Percentiles rank a stretch among this genome's conserved stretches.
Evolutionary conservation across 53 echinoderm and acorn worm species (phyloP).

Genomic region (Patiria pectinifera): DNA sequence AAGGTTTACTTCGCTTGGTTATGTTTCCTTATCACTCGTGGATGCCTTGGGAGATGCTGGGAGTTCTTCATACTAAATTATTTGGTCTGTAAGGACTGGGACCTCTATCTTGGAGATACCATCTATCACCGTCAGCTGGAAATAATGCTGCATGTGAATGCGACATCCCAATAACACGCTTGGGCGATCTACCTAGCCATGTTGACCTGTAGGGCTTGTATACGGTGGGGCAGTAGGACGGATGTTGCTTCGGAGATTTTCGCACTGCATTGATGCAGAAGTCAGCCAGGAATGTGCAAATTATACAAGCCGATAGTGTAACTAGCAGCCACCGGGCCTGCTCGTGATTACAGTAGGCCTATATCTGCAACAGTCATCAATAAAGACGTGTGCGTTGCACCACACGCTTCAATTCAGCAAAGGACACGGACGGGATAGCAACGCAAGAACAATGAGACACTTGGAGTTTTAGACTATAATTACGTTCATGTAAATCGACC

Average conservation of each 20-base stretch:
- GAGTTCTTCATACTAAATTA: background rate
- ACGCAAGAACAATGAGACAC: too few species aligned
- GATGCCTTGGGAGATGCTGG: background rate
- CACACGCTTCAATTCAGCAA: background rate
- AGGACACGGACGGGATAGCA: background rate
- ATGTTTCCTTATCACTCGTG: background rate
- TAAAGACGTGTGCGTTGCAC: background rate
- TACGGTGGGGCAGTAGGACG: background rate
- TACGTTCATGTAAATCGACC: too few species aligned
- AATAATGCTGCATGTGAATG: slow-evolving; percentile 29
- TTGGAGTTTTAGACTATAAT: too few species aligned
- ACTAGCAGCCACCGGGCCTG: slow-evolving; percentile 1
- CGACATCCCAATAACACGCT: slow-evolving; percentile 52
- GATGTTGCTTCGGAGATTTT: background rate
- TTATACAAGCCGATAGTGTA: slow-evolving; percentile 4
- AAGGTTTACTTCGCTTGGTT: background rate
- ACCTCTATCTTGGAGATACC: background rate
- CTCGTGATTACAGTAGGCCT: background rate
- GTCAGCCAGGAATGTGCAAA: slow-evolving; percentile 13
- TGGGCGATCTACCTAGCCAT: background rate
- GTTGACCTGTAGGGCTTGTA: background rate
- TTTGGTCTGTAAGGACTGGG: background rate
- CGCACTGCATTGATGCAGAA: slow-evolving; percentile 48
- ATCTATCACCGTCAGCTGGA: slow-evolving; percentile 3
- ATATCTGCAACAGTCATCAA: background rate